Percentiles rank a stretch among this genome's conserved stretches.
Conservation (phyloP, 64 coral and sea anemone species). For the Acropora yongei region DNA sequence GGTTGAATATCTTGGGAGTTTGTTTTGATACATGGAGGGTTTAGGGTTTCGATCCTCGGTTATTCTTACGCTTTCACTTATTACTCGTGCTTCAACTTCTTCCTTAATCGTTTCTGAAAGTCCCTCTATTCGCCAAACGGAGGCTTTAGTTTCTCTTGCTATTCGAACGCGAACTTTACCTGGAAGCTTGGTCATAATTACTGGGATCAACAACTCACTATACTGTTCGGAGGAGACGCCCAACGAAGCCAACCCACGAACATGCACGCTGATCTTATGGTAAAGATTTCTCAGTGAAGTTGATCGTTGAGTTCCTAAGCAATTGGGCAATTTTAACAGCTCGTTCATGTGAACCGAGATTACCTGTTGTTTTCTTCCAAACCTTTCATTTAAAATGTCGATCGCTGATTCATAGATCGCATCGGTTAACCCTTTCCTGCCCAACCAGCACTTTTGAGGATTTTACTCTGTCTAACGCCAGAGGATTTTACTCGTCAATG, state of each 20-base stretch:
- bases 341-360: conserved; percentile 23
- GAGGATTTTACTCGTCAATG: too few relatives aligned
- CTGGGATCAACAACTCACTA: not conserved
- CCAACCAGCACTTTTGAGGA: too few relatives aligned
- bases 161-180: not conserved
- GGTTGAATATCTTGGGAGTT: not conserved
- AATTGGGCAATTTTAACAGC: conserved; percentile 1
- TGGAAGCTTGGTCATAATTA: not conserved
- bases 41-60: not conserved
- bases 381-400: too few relatives aligned
- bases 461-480: too few relatives aligned
- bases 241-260: not conserved
- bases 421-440: too few relatives aligned
- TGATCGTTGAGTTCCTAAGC: not conserved
- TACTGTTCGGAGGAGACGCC: not conserved
- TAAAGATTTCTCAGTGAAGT: not conserved
- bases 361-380: too few relatives aligned
- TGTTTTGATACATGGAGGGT: not conserved
- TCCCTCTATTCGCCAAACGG: not conserved
- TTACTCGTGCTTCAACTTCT: not conserved
- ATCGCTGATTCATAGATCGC: too few relatives aligned
- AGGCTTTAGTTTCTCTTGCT: not conserved
- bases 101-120: not conserved
- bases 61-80: not conserved
- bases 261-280: not conserved